Conservation (phyloP, 2,113 vertebrate genomes). For the Paratilapia polleni region DNA sequence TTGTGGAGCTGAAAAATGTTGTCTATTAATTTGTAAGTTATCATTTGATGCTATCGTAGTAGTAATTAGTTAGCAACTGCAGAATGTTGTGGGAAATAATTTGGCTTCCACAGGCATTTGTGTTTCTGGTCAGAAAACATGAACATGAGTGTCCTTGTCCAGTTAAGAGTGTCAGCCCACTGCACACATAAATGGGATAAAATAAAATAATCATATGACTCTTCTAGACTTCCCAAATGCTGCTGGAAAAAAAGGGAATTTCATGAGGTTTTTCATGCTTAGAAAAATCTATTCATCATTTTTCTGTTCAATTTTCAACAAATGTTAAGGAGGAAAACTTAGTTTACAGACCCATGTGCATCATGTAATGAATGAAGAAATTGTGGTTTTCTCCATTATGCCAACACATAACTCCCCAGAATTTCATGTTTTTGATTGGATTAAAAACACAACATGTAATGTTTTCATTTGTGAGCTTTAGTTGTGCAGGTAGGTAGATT, state of each 20-base stretch:
- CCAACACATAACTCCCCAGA: neutral
- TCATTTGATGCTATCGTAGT: neutral
- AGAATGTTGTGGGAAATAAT: neutral
- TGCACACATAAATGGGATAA: neutral
- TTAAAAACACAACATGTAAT: neutral
- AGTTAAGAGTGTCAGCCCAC: neutral
- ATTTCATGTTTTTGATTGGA: neutral
- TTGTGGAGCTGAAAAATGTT: neutral
- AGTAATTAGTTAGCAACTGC: neutral
- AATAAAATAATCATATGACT: neutral
- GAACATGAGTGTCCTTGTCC: neutral
- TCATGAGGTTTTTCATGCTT: neutral
- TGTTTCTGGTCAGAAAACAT: neutral
- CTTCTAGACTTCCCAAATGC: neutral
- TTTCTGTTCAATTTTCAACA: neutral
- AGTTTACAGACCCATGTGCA: neutral
- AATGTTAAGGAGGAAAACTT: neutral
- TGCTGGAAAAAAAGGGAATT: neutral
- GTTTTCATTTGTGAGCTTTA: neutral
- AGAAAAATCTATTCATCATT: neutral
- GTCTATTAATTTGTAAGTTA: neutral
- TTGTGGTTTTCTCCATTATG: no score
- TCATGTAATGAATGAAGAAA: neutral
- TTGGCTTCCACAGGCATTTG: neutral
- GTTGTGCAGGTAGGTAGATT: neutral